Evolutionary conservation across 1,140 invertebrate genomes (phyloP).

Genomic region (Metaphire vulgaris): DNA sequence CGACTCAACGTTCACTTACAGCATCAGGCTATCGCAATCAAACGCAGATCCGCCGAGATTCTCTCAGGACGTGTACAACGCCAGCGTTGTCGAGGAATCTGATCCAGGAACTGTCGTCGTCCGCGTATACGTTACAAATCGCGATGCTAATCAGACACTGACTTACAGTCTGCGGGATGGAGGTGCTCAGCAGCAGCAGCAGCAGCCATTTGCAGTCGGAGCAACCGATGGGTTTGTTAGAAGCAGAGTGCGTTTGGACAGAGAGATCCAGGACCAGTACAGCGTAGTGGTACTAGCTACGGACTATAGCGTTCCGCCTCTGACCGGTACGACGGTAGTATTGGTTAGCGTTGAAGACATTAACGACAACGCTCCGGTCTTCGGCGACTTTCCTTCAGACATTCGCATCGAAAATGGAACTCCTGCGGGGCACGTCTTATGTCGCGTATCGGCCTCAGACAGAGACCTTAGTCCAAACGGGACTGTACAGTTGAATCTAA

Average conservation of each 20-base stretch:
- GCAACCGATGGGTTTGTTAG: conserved; percentile 31
- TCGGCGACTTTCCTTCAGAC: conserved; percentile 31
- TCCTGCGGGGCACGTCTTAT: conserved; percentile 23
- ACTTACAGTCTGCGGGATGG: conserved; percentile 31
- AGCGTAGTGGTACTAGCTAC: conserved; percentile 34
- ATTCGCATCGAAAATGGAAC: conserved; percentile 33
- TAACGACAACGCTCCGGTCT: conserved; percentile 36
- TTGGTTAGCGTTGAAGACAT: conserved; percentile 35
- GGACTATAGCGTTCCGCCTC: conserved; percentile 35
- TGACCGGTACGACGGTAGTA: conserved; percentile 31
- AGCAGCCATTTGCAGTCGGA: conserved; percentile 35
- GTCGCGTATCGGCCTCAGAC: conserved; percentile 32
- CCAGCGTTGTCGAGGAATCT: conserved; percentile 36
- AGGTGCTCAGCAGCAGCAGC: too few species aligned
- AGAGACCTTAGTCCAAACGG: conserved; percentile 17
- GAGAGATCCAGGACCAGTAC: conserved; percentile 33
- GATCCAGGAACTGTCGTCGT: conserved; percentile 36
- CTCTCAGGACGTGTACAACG: conserved; percentile 30
- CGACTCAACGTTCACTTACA: conserved; percentile 1
- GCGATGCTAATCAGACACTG: conserved; percentile 39
- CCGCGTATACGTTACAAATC: conserved; percentile 38
- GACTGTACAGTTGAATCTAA: background rate
- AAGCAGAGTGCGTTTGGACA: conserved; percentile 33
- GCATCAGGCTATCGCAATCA: background rate
- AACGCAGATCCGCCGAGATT: background rate